phyloP scores from a whole-genome alignment of 2,113 vertebrate species.

The Forbesichthys papilliferus region DNA sequence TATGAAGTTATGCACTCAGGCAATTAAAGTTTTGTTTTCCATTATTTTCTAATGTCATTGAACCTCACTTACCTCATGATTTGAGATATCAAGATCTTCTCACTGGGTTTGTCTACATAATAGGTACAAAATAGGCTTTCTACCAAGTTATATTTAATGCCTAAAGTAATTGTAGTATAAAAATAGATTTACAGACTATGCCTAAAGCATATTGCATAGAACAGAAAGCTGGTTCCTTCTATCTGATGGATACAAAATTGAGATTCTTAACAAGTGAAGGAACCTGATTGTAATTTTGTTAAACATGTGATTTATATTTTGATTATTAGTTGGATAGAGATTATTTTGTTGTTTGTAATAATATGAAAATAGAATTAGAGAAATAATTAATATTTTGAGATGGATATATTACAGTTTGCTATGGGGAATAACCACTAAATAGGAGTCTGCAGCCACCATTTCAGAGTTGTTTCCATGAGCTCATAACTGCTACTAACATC shows the following conservation, averaged over 20 bases:
- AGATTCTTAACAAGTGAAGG: not conserved
- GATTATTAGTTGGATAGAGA: too few species aligned
- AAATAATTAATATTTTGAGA: constrained; percentile 25
- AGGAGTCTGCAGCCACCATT: constrained; percentile 13
- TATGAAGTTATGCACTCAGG: too few species aligned
- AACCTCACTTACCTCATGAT: too few species aligned
- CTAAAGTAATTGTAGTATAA: constrained; percentile 22
- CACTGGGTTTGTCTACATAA: too few species aligned
- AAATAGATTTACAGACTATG: constrained; percentile 9
- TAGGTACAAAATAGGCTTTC: too few species aligned
- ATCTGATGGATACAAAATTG: constrained; percentile 35
- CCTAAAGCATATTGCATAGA: not conserved
- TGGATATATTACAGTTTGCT: constrained; percentile 36
- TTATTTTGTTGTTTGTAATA: too few species aligned
- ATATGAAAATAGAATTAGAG: not conserved
- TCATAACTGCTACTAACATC: constrained; percentile 13
- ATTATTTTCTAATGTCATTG: too few species aligned
- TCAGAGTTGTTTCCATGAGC: constrained; percentile 14
- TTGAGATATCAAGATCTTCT: too few species aligned
- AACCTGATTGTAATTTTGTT: not conserved
- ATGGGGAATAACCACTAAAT: constrained; percentile 15
- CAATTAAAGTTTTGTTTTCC: too few species aligned
- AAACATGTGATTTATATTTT: not conserved
- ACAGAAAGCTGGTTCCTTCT: constrained; percentile 26
- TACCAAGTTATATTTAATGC: not conserved